Evolutionary conservation across 1,140 invertebrate genomes (phyloP).

Genomic region (Goniozus legneri): DNA sequence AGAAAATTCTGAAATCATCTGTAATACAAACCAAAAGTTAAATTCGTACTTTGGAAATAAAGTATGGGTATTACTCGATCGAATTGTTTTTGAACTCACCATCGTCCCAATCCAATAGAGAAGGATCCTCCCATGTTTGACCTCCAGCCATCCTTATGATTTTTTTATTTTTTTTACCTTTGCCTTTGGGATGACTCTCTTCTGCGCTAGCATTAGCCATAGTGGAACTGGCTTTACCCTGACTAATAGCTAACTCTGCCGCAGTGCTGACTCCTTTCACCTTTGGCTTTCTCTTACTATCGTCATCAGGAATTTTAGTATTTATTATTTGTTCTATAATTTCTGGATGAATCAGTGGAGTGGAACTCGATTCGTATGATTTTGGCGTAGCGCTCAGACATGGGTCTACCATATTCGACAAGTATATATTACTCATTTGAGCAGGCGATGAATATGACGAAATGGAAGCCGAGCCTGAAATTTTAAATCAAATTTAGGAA

Average conservation of each 20-base stretch:
- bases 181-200: conserved; percentile 61
- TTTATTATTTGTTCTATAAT: conserved; percentile 58
- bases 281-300: conserved; percentile 66
- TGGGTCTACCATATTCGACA: conserved; percentile 44
- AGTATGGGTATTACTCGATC: neutral
- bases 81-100: conserved; percentile 55
- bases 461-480: conserved; percentile 45
- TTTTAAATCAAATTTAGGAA: conserved; percentile 9
- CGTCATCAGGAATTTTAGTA: conserved; percentile 61
- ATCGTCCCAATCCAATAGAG: conserved; percentile 87
- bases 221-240: conserved; percentile 51
- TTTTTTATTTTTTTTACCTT: conserved; percentile 69
- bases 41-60: conserved; percentile 6
- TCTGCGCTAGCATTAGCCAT: conserved; percentile 61
- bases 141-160: conserved; percentile 87
- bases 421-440: conserved; percentile 44
- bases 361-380: conserved; percentile 38
- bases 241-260: conserved; percentile 51
- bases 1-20: conserved; percentile 98
- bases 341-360: conserved; percentile 46
- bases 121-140: conserved; percentile 90
- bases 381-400: conserved; percentile 44
- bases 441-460: conserved; percentile 48
- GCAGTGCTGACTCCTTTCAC: conserved; percentile 59
- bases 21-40: conserved; percentile 26